Evolutionary conservation across 2,888 invertebrate genomes (phyloP).

Genomic region (Scaptomyza cyrtandrae): DNA sequence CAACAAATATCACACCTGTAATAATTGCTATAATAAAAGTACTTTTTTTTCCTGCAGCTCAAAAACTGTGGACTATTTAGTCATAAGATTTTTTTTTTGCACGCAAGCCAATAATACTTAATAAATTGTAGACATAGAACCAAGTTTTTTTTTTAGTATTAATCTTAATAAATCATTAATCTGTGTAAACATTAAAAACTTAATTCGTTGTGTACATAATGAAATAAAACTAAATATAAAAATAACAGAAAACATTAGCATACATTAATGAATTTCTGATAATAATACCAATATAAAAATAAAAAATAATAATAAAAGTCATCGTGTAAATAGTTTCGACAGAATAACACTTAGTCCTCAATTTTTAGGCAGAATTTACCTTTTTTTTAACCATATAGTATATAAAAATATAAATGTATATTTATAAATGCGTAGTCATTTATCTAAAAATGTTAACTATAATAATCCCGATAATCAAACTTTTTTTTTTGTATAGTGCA

Average conservation of each 20-base stretch:
- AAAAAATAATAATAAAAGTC: slow-evolving; percentile 14
- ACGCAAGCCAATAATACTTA: slow-evolving; percentile 61
- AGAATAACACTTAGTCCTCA: slow-evolving; percentile 43
- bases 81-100: slow-evolving; percentile 34
- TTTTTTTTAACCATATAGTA: slow-evolving; percentile 14
- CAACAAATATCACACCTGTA: slow-evolving; percentile 59
- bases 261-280: slow-evolving; percentile 38
- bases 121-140: slow-evolving; percentile 56
- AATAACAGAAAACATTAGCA: slow-evolving; percentile 13
- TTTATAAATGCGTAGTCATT: slow-evolving; percentile 53
- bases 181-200: slow-evolving; percentile 11
- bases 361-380: slow-evolving; percentile 53
- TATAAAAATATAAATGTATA: neutral
- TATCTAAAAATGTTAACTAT: slow-evolving; percentile 29
- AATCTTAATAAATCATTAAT: slow-evolving; percentile 20
- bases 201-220: slow-evolving; percentile 54
- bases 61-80: slow-evolving; percentile 49
- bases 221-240: slow-evolving; percentile 6
- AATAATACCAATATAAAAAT: slow-evolving; percentile 30
- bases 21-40: slow-evolving; percentile 29
- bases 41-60: slow-evolving; percentile 50
- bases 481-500: slow-evolving; percentile 57
- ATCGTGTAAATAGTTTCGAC: slow-evolving; percentile 42
- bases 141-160: slow-evolving; percentile 46
- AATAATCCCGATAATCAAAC: slow-evolving; percentile 17